Evolutionary conservation across 2,888 invertebrate genomes (phyloP).

Genomic region (Aphidoletes aphidimyza): DNA sequence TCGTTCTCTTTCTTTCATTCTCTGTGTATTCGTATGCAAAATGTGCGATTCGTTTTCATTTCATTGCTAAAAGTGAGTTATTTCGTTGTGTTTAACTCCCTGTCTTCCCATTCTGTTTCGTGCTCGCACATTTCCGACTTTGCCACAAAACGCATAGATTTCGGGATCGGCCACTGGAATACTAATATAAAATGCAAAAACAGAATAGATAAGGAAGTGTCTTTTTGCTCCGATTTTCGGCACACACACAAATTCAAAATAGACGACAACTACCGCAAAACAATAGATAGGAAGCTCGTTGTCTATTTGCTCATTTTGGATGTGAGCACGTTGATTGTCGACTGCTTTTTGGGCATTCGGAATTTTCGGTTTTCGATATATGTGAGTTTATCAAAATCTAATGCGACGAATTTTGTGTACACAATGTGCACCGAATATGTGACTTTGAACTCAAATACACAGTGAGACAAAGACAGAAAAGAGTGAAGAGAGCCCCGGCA

Average conservation of each 20-base stretch:
- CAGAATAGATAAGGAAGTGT: constrained; percentile 29
- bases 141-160: constrained; percentile 47
- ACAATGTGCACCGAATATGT: not conserved
- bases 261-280: not conserved
- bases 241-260: not conserved
- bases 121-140: not conserved
- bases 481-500: no score
- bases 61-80: not conserved
- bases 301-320: constrained; percentile 4
- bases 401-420: not conserved
- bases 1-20: no score
- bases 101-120: no score
- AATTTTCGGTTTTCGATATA: constrained; percentile 1
- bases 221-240: not conserved
- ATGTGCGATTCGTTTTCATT: not conserved
- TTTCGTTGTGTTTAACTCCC: not conserved
- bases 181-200: constrained; percentile 45
- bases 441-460: not conserved
- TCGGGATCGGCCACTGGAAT: not conserved
- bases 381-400: constrained; percentile 27
- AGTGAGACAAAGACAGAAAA: no score
- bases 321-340: not conserved
- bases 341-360: not conserved
- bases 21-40: not conserved
- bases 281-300: not conserved